Evolutionary conservation across 2,797 vertebrate species (phyloP), one percentile per base, ranked within the genome.

Genomic region (Columba guinea): DNA sequence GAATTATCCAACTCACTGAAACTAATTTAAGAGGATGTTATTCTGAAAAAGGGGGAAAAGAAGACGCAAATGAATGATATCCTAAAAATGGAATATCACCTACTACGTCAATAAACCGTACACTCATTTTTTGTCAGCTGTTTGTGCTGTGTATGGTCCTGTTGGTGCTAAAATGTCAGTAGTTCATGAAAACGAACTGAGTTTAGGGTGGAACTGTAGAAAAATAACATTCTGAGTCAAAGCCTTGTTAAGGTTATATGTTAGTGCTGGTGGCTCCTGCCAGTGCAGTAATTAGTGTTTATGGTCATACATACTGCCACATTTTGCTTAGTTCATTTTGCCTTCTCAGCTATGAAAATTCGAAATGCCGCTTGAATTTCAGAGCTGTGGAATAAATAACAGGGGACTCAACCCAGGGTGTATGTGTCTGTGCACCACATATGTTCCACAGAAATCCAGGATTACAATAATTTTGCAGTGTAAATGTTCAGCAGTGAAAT

Each of bases 161-260:
- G 26, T 30, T 76, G 7, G 21, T 64, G 41, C 41, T 84, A 60
- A 91, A 87, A 88, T 78, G 41, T 78, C 89, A 84, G 53, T 34
- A 60, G 79, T 41, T 86, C 48, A 63, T 55, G 37, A 76, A 48
- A 75, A 81, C 18, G 8, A 27, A 46, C 17, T 52, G 56, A 46
- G 18, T 75, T 87, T 48, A 81, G 65, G 35, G 16, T 81, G 35
- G 18, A 37, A 84, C 49, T 9, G 8, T 59, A 87, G 52, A 67
- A 91, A 90, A 94, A 64, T 7, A 78, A 30, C 32, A 27, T 49
- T 62, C 63, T 82, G 87, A 71, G 63, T 76, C 87, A 93, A 89
- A 94, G 21, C 35, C 58, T 91, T 53, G 48, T 37, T 93, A 65
- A 53, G n/a, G 56, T 84, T 70, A 26, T 34, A 23, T 10, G 14